Conservation (phyloP, 23 tunicate species). For the Trididemnum miniatum region DNA sequence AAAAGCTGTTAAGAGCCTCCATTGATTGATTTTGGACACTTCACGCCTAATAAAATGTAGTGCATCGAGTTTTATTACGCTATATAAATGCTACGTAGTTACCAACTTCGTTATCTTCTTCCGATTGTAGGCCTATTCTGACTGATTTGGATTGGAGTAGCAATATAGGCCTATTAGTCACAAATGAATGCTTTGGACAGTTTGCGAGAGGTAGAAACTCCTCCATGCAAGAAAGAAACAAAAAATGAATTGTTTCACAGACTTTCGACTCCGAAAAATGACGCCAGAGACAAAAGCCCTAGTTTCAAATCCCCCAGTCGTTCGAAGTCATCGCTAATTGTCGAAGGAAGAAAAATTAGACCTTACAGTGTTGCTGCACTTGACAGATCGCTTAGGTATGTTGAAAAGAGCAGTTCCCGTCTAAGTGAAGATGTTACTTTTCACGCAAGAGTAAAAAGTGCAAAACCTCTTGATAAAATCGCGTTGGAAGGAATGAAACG, state of each 20-base stretch:
- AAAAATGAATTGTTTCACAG: background rate
- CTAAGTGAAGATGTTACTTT: no score
- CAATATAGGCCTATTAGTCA: no score
- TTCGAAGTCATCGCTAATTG: background rate
- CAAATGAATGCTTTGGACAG: background rate
- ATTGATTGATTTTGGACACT: no score
- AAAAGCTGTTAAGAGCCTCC: no score
- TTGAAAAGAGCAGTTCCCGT: background rate
- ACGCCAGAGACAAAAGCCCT: background rate
- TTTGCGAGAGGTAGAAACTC: background rate
- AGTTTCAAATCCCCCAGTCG: background rate
- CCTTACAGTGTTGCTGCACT: background rate
- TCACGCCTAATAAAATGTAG: no score
- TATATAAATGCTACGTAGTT: no score
- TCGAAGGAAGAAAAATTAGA: background rate
- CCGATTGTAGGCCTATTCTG: no score
- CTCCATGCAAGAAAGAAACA: background rate
- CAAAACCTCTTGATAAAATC: background rate
- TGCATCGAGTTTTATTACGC: no score
- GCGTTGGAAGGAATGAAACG: conserved; percentile 28
- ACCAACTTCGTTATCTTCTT: no score
- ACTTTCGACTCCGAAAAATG: background rate
- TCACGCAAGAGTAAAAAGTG: background rate
- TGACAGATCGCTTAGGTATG: background rate
- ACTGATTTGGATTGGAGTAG: no score